A percentile compares a stretch with the other conserved stretches of the same genome.
Conservation (phyloP, 2,113 vertebrate genomes). For the Scalopus aquaticus region DNA sequence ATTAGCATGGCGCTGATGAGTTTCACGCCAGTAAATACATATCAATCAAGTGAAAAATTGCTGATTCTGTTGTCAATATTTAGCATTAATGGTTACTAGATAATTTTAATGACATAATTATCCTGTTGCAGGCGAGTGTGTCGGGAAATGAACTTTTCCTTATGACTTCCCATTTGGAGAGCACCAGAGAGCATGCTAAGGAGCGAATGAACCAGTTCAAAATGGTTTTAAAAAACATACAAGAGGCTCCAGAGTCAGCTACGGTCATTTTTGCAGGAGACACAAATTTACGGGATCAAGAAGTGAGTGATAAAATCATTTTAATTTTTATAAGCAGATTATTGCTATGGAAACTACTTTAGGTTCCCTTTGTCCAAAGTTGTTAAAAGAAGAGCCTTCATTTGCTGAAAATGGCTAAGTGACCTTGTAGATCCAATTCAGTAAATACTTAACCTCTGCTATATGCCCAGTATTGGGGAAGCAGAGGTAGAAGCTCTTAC, state of each 20-base stretch:
- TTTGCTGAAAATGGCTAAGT: background rate
- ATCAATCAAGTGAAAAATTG: background rate
- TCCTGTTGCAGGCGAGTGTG: slow-evolving; percentile 86
- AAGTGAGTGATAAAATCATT: slow-evolving; percentile 85
- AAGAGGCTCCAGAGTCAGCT: slow-evolving; percentile 84
- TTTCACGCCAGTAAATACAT: background rate
- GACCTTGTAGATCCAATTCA: background rate
- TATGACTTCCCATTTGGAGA: slow-evolving; percentile 98
- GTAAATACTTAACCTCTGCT: background rate
- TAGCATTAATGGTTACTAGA: background rate
- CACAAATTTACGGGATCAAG: slow-evolving; percentile 94
- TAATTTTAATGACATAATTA: background rate
- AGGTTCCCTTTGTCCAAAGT: background rate
- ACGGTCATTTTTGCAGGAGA: slow-evolving; percentile 96
- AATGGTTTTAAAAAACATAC: slow-evolving; percentile 87
- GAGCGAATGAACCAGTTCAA: slow-evolving; percentile 92
- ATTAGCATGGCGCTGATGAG: background rate
- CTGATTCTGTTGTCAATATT: background rate
- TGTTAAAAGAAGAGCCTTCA: background rate
- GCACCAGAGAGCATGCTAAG: slow-evolving; percentile 89
- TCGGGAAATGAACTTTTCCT: slow-evolving; percentile 90
- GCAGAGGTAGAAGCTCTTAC: background rate
- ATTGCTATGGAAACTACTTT: background rate
- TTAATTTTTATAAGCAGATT: background rate
- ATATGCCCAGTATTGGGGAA: background rate